A percentile compares a stretch with the other conserved stretches of the same genome.
Conservation (phyloP, 1,140 invertebrate genomes). For the Megalonaias nervosa region DNA sequence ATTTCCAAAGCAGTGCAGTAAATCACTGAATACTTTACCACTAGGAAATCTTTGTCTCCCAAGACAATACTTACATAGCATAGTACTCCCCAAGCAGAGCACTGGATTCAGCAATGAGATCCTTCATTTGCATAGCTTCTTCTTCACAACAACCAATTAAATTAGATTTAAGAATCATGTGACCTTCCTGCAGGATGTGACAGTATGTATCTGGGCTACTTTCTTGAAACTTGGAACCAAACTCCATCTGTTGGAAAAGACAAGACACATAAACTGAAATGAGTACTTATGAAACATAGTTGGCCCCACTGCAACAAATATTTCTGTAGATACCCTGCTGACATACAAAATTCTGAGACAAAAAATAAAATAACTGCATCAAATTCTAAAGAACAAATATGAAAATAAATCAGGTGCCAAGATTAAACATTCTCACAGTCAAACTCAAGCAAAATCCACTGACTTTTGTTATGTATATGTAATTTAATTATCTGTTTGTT, state of each 20-base stretch:
- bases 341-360: no score
- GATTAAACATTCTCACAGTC: no score
- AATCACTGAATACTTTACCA: not conserved
- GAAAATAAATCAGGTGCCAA: no score
- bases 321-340: no score
- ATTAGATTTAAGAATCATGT: conserved; percentile 75
- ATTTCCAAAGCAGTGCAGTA: not conserved
- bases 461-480: no score
- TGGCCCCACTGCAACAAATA: no score
- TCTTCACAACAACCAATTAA: conserved; percentile 56
- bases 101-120: conserved; percentile 77
- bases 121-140: conserved; percentile 65
- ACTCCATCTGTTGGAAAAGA: conserved; percentile 69
- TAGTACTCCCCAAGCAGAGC: conserved; percentile 79
- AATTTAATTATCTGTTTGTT: no score
- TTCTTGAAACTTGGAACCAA: conserved; percentile 78
- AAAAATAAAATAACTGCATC: no score
- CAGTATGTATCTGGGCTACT: conserved; percentile 78
- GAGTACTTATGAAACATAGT: no score
- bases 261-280: no score
- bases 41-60: not conserved
- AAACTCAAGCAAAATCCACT: no score
- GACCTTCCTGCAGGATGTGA: conserved; percentile 79
- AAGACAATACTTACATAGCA: conserved; percentile 73
- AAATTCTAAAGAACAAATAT: no score